phyloP scores from a whole-genome alignment of 2,797 vertebrate species.

The Podargus strigoides region DNA sequence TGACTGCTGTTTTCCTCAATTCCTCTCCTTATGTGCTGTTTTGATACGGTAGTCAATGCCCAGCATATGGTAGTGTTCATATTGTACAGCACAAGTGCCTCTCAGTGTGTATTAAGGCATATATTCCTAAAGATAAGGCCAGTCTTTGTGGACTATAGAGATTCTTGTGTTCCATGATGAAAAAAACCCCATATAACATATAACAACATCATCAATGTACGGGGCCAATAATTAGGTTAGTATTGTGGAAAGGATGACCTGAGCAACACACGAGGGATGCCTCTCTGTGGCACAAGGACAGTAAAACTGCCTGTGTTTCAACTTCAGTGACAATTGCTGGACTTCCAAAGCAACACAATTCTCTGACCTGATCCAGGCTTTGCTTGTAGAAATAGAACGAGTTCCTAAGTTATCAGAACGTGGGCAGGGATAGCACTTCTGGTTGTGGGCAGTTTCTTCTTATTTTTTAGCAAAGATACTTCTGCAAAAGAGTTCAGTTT shows the following conservation, averaged over 20 bases:
- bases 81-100: rapidly evolving
- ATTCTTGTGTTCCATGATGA: background rate
- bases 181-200: background rate
- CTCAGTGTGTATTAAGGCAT: rapidly evolving
- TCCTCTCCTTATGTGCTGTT: background rate
- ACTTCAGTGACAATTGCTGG: rapidly evolving
- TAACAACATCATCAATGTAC: rapidly evolving
- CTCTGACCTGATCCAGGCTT: background rate
- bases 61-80: background rate
- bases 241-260: background rate
- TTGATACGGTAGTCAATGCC: background rate
- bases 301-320: background rate
- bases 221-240: background rate
- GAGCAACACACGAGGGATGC: background rate
- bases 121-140: background rate
- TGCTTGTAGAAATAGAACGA: background rate
- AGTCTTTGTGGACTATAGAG: background rate
- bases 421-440: background rate
- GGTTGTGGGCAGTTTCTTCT: background rate
- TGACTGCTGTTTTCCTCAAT: background rate
- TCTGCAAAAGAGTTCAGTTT: background rate
- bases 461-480: background rate
- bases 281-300: background rate
- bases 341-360: background rate
- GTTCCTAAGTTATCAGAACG: background rate